These are phyloP conservation scores for Podarcis cretensis DNA, from an alignment of 2,113 vertebrate species.

Conservation along the genomic window DNA sequence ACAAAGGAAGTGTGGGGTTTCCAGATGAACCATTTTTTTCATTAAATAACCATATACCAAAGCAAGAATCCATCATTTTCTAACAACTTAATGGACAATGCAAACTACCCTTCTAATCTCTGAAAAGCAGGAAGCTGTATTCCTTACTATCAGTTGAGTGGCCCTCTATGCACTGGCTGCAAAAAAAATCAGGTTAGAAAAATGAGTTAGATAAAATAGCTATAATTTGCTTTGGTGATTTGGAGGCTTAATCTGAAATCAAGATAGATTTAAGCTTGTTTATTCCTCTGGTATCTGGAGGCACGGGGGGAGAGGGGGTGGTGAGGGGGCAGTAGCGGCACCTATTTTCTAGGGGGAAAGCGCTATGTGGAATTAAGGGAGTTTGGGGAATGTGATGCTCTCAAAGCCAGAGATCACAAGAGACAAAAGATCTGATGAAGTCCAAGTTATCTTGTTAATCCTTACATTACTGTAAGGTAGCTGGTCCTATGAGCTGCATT, in stretches of 20 bases:
- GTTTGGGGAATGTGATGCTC: not conserved
- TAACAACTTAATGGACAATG: constrained; percentile 50
- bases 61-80: constrained; percentile 33
- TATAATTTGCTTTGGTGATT: too few relatives aligned
- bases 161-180: too few relatives aligned
- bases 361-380: too few relatives aligned
- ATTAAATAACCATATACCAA: constrained; percentile 42
- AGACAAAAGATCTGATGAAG: not conserved
- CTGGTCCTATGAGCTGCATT: not conserved
- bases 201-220: too few relatives aligned
- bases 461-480: not conserved
- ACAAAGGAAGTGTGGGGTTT: constrained; percentile 20
- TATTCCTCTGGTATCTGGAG: too few relatives aligned
- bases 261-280: too few relatives aligned
- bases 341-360: too few relatives aligned
- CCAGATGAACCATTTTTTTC: constrained; percentile 10
- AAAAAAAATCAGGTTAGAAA: too few relatives aligned
- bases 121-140: constrained; percentile 46
- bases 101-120: constrained; percentile 43
- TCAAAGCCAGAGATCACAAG: not conserved
- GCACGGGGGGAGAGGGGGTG: too few relatives aligned
- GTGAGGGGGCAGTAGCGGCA: too few relatives aligned
- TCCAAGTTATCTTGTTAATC: not conserved
- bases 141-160: constrained; percentile 39
- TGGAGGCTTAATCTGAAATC: too few relatives aligned